Base-by-base conservation (phyloP, 2,888 invertebrate species). In the Thera obeliscata region DNA sequence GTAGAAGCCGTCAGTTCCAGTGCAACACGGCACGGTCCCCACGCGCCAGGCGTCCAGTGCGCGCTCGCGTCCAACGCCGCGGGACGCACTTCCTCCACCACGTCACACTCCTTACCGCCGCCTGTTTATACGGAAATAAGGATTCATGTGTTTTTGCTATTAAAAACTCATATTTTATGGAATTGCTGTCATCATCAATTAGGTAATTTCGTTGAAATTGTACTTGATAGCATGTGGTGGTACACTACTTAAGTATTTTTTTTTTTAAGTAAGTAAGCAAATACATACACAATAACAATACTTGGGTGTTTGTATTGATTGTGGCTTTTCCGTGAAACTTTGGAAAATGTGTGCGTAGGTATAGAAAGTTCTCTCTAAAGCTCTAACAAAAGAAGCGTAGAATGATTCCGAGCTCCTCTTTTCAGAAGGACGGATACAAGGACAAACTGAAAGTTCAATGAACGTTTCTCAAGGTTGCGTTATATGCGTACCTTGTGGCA, bases 21-120 rank as follows among this genome's bases (percentile, higher is more conserved):
- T 9, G 93, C 88, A 2, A 94, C 89, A 3, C 87, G 87, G 69
- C 94, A 94, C 0, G 89, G 81, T 0, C 94, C 92, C 89, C 94
- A 94, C 1, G 94, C 91, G 0, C 92, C 94, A 0, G 94, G 90
- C 41, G 94, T 94, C 90, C 95, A 95, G 68, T 95, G 94, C 0
- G 94, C 94, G 55, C 94, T 90, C 72, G 94, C 87, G 65, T 91
- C 92, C 36, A 92, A 67, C 0, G 87, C 86, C 0, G 88, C 89
- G 0, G 91, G 92, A 2, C 87, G 79, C 2, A 93, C 90, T 77
- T 94, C 94, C 46, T 91, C 91, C 7, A 94, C 89, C 55, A 91
- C 88, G 57, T 91, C 93, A 35, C 94, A 94, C 68, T 92, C 90
- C 64, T 86, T 88, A 61, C 94, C 94, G 12, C 90, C 89, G 49